Evolutionary conservation across 2,888 invertebrate genomes (phyloP), one percentile per base, ranked within the genome.

Genomic region (Hylaea fasciaria): DNA sequence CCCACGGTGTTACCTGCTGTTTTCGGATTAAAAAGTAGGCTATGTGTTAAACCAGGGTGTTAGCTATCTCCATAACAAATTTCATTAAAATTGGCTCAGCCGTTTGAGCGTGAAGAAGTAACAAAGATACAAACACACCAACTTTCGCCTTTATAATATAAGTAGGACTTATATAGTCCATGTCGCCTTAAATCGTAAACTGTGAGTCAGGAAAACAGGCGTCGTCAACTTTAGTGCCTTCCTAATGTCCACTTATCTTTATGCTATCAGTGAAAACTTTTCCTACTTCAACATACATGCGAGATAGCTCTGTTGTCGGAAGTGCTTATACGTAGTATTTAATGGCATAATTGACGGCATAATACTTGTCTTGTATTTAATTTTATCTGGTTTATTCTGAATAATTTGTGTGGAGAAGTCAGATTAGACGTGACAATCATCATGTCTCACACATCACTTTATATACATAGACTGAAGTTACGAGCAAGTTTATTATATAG

Each of bases 171-270:
- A n/a, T n/a, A n/a, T n/a, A n/a, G n/a, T n/a, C n/a, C n/a, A n/a
- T n/a, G n/a, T n/a, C n/a, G n/a, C n/a, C n/a, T 22, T 22, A 22
- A 22, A 22, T 22, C 2, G 3, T 22, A n/a, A n/a, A 22, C 22
- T 22, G 5, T 22, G 22, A 22, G 22, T 22, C 22, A 76, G 76
- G 76, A 81, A 80, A 78, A 79, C 72, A 53, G 64, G 77, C 70
- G 71, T 64, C 72, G 79, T 81, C 78, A 80, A 78, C 75, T 79
- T 77, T 75, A 79, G 76, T 76, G 70, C 71, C 68, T 69, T 71
- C 72, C 72, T 79, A 82, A 82, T 78, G 78, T 75, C 72, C 70
- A 75, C 67, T 76, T 81, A 85, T 81, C 80, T 82, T 73, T 73
- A 73, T 74, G 74, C 74, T 80, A 76, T 80, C 81, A 73, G 74